phyloP scores from a whole-genome alignment of 2,113 vertebrate genomes.

The Nibea albiflora region DNA sequence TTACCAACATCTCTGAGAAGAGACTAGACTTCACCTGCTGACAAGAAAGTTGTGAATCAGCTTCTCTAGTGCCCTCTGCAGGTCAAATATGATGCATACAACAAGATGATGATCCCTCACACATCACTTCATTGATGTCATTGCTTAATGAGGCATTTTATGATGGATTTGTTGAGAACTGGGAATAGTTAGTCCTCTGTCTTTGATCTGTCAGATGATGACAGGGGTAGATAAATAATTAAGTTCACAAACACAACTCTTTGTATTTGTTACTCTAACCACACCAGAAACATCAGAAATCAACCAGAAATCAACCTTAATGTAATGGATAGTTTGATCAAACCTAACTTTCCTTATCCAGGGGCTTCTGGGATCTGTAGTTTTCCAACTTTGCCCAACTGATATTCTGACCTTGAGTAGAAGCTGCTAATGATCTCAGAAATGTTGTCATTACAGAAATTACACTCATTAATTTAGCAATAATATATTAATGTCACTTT shows the following conservation, averaged over 20 bases:
- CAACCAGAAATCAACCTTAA: neutral
- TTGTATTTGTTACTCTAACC: neutral
- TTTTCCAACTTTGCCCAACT: neutral
- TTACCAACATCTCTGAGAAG: neutral
- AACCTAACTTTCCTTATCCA: neutral
- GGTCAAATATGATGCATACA: conserved; percentile 24
- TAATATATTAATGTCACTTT: neutral
- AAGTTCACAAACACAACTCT: neutral
- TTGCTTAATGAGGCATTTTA: neutral
- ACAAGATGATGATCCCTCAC: neutral
- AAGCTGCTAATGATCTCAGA: neutral
- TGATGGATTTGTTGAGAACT: neutral
- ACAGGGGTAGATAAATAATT: neutral
- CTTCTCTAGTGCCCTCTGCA: conserved; percentile 56
- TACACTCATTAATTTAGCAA: neutral
- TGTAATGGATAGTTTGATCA: neutral
- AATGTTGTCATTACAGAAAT: neutral
- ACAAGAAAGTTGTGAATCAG: conserved; percentile 7
- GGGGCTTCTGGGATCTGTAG: neutral
- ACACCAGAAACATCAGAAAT: no score
- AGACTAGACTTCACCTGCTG: no score
- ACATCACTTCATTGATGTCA: neutral
- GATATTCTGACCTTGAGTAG: neutral
- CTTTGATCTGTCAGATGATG: neutral
- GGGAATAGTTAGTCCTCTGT: neutral